Evolutionary conservation across 2,888 invertebrate genomes (phyloP).

Genomic region (Lucinisca nassula): DNA sequence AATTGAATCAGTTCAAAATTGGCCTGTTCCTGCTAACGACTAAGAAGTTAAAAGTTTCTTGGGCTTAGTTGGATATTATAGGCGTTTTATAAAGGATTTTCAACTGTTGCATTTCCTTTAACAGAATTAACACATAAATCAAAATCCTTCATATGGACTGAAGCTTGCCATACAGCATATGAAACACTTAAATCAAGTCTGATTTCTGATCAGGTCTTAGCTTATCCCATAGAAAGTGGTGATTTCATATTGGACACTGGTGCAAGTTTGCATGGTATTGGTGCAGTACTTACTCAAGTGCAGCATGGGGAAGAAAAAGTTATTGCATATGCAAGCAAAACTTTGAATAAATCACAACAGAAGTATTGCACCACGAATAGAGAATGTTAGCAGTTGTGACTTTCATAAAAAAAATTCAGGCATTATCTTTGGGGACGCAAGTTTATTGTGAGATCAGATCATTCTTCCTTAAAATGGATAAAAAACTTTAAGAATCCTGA

Average conservation of each 20-base stretch:
- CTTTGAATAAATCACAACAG: too few species aligned
- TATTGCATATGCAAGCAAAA: too few species aligned
- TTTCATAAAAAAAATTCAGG: constrained; percentile 17
- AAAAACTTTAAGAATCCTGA: constrained; percentile 50
- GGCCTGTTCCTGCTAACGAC: constrained; percentile 38
- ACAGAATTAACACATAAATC: neutral
- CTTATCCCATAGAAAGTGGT: neutral
- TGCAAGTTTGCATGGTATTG: too few species aligned
- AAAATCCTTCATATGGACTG: neutral
- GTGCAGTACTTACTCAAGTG: neutral
- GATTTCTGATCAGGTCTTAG: neutral
- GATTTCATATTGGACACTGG: too few species aligned
- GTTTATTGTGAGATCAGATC: constrained; percentile 7
- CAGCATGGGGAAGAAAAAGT: neutral
- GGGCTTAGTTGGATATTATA: neutral
- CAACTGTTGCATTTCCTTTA: neutral
- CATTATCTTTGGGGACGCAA: constrained; percentile 35
- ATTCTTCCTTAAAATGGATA: constrained; percentile 34
- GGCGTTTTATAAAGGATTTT: neutral
- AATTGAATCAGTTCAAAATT: constrained; percentile 27
- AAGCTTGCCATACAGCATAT: neutral
- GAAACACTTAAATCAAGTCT: neutral
- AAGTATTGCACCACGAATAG: constrained; percentile 26
- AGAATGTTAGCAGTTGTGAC: constrained; percentile 40
- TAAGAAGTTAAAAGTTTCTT: constrained; percentile 42